phyloP scores from a whole-genome alignment of 35 echinoderm and acorn worm genomes.

The Ophioderma brevispina region DNA sequence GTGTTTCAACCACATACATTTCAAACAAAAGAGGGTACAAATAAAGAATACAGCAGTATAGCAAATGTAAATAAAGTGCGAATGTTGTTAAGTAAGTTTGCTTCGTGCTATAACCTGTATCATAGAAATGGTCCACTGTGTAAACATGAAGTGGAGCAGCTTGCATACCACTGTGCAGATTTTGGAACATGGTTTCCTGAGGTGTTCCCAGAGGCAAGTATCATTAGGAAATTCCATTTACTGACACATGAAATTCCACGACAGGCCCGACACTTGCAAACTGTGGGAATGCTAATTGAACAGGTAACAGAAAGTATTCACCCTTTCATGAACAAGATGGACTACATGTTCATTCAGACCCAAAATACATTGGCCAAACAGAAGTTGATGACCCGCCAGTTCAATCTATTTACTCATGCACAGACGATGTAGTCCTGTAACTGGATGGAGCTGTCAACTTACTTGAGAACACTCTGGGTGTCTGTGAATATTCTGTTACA shows the following conservation, averaged over 20 bases:
- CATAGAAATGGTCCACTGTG: neutral
- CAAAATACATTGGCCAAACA: neutral
- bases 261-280: neutral
- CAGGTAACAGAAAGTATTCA: neutral
- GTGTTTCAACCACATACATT: neutral
- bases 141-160: neutral
- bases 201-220: neutral
- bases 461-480: too few species aligned
- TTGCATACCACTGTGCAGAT: neutral
- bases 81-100: neutral
- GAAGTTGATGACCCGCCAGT: neutral
- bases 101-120: neutral
- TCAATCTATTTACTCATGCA: neutral
- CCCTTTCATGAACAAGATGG: neutral
- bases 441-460: too few species aligned
- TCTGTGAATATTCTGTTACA: too few species aligned
- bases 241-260: neutral
- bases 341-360: neutral
- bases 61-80: neutral
- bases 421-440: too few species aligned
- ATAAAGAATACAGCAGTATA: neutral
- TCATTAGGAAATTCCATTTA: neutral
- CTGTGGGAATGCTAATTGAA: neutral
- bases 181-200: neutral
- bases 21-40: neutral